Evolutionary conservation across 2,888 invertebrate genomes (phyloP).

Genomic region (Pherbina coryleti): DNA sequence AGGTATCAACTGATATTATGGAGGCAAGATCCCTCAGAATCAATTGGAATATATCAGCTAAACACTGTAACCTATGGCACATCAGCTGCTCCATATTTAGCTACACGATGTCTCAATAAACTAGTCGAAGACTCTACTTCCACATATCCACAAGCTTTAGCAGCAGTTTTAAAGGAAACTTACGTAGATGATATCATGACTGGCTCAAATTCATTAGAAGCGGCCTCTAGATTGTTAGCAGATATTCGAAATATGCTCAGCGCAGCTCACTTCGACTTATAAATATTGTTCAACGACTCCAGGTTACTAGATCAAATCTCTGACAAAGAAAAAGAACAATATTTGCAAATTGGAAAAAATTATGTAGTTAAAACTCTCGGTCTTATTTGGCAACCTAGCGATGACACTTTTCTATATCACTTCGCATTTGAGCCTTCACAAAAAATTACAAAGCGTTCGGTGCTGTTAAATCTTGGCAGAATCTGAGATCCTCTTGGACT

Average conservation of each 20-base stretch:
- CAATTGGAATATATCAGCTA: constrained; percentile 19
- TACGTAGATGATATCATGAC: constrained; percentile 51
- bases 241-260: too few relatives aligned
- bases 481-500: constrained; percentile 36
- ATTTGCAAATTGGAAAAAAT: constrained; percentile 8
- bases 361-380: constrained; percentile 38
- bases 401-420: constrained; percentile 28
- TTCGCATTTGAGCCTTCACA: constrained; percentile 12
- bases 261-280: too few relatives aligned
- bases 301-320: too few relatives aligned
- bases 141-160: constrained; percentile 46
- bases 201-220: constrained; percentile 38
- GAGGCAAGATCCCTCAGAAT: constrained; percentile 11
- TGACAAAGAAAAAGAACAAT: too few relatives aligned
- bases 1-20: constrained; percentile 33
- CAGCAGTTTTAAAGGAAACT: constrained; percentile 44
- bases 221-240: too few relatives aligned
- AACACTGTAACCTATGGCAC: constrained; percentile 42
- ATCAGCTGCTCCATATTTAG: constrained; percentile 42
- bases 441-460: not conserved
- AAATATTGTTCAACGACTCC: too few relatives aligned
- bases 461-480: constrained; percentile 38
- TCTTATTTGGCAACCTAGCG: constrained; percentile 33
- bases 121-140: constrained; percentile 36
- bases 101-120: constrained; percentile 33